Conservation (phyloP, 2,113 vertebrate genomes). For the Saccopteryx leptura region DNA sequence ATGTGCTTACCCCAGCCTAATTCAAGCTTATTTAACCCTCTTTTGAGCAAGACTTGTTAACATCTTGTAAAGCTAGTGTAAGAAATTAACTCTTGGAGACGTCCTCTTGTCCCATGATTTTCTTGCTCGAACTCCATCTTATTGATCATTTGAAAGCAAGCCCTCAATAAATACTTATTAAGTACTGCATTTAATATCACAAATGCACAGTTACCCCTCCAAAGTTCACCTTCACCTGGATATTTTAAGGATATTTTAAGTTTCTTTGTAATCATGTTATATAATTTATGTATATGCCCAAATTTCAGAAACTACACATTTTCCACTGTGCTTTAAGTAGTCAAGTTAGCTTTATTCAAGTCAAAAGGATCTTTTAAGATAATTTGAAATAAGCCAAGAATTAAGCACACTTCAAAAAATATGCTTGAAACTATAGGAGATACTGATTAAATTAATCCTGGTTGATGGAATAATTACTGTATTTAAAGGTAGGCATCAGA, state of each 20-base stretch:
- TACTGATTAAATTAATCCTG: neutral
- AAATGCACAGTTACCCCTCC: neutral
- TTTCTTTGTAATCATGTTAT: neutral
- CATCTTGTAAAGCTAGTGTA: neutral
- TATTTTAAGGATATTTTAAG: constrained; percentile 19
- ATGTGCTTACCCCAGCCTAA: neutral
- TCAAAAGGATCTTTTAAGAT: neutral
- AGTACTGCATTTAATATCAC: neutral
- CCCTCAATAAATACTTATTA: neutral
- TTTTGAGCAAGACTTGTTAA: neutral
- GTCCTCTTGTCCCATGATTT: neutral
- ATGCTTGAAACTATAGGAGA: neutral
- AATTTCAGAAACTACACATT: constrained; percentile 18
- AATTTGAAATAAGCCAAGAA: neutral
- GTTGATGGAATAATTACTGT: neutral
- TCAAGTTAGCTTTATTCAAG: neutral
- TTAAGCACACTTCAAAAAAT: neutral
- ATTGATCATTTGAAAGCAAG: neutral
- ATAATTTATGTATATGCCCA: neutral
- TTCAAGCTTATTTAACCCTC: neutral
- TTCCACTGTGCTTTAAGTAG: neutral
- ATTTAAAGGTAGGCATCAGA: neutral
- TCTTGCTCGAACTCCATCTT: neutral
- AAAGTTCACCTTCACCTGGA: neutral
- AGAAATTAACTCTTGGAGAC: neutral